Evolutionary conservation across 2,797 vertebrate genomes (phyloP), one percentile per base, ranked within the genome.

Genomic region (Clarias platycephalus): DNA sequence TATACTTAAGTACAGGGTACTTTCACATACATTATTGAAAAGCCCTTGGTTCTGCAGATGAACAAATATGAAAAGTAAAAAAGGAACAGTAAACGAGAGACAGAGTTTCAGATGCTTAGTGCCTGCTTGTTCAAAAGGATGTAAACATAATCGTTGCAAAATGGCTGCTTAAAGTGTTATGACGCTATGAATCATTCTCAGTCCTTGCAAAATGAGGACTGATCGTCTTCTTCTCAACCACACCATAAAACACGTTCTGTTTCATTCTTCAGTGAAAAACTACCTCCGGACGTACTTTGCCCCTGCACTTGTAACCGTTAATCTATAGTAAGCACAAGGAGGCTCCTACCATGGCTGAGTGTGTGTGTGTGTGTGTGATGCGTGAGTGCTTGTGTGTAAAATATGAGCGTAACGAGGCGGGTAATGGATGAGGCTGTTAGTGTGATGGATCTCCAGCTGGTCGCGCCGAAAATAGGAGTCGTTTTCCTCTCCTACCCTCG

Each of bases 351-450:
- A 15, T 72, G 60, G 26, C 62, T 62, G 76, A 53, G 44, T 60
- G n/a, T 64, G 68, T 80, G 81, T 71, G 77, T 78, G 79, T 58
- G 55, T 67, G 49, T 80, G 77, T 60, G 63, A 49, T 75, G 75
- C 34, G n/a, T 60, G 44, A 68, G 77, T 60, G 77, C 53, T 64
- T 57, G 60, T 83, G 84, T 85, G 66, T 82, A 85, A 84, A 84
- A 87, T 80, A 82, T 82, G 77, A 88, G 84, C 57, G 84, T 85
- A 88, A 88, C 83, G 63, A 87, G 86, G 86, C 63, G 31, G 72
- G 81, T 89, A 91, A 90, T 85, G 88, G 83, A 89, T 89, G 77
- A 86, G 84, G 78, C 85, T 85, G 82, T 88, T 90, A 88, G 83
- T 10, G 62, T 89, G 87, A 91, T 89, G 79, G 86, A 90, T 89